Evolutionary conservation across 2,797 vertebrate genomes (phyloP), one percentile per base, ranked within the genome.

Genomic region (Myotis planiceps): DNA sequence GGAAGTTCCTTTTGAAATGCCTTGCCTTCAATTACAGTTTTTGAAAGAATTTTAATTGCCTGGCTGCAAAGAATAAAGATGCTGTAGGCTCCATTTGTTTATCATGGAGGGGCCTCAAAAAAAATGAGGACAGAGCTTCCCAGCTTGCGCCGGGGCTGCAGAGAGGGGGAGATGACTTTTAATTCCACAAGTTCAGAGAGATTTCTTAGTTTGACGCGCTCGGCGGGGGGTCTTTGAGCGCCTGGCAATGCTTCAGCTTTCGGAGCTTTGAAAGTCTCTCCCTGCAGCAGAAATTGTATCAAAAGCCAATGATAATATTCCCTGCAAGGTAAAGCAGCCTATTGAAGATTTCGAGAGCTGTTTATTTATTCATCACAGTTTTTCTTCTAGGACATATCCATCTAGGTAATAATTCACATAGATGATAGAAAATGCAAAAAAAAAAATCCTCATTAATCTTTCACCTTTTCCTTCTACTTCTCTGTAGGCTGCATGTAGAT

Each of bases 251-350:
- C 99, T 99, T 99, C 99, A 98, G 99, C 98, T 98, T 98, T 98
- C 97, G 97, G 98, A 98, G 99, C 99, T 99, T 99, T 99, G 99
- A 99, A 99, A 99, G 98, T 99, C 99, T 98, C 98, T 99, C 99
- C 99, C 99, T 98, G 98, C 99, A 99, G 99, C 99, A 98, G 99
- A 99, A 99, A 99, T 98, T 99, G 99, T 99, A 99, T 99, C 99
- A 99, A 99, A 99, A 99, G 99, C 99, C 99, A 99, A 99, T 99
- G 99, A 99, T 99, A 99, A 99, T 99, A 99, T 99, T 99, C 99
- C 99, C 99, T 98, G 98, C 99, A 99, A 99, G 98, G 98, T 99
- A 99, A 99, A 98, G 99, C 99, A 99, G 98, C 99, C 98, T 98
- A 99, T 98, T 99, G 98, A 99, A 99, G 99, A 98, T 98, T 99